phyloP scores from a whole-genome alignment of 2,113 vertebrate species.

The Muntiacus muntjak region DNA sequence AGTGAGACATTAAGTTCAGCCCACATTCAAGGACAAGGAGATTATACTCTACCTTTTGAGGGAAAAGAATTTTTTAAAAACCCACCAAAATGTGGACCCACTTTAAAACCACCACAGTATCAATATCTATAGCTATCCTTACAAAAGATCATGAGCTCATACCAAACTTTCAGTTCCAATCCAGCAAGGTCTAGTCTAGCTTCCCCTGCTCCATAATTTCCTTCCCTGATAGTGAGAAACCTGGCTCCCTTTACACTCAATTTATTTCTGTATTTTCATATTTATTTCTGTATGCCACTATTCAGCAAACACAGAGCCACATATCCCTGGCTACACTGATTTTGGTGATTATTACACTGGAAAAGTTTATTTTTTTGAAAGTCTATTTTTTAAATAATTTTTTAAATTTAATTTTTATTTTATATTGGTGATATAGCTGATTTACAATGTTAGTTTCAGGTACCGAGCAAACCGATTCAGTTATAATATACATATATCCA shows the following conservation, averaged over 20 bases:
- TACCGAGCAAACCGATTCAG: fast-evolving
- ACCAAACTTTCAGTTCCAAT: background rate
- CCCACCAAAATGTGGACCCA: background rate
- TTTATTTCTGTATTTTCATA: background rate
- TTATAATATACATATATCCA: background rate
- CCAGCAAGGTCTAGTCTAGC: background rate
- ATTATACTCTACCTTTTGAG: background rate
- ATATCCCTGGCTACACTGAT: background rate
- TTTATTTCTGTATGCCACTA: background rate
- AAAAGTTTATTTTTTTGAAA: background rate
- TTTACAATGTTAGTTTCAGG: background rate
- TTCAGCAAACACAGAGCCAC: background rate
- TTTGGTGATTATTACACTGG: background rate
- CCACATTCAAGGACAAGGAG: background rate
- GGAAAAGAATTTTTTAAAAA: background rate
- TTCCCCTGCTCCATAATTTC: background rate
- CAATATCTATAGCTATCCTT: background rate
- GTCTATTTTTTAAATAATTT: background rate
- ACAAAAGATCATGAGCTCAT: background rate
- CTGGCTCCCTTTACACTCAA: background rate
- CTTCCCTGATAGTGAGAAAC: background rate
- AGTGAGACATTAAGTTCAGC: background rate
- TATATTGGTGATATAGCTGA: background rate
- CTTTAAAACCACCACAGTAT: background rate
- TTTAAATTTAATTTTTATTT: background rate